Evolutionary conservation across 2,113 vertebrate genomes (phyloP).

Genomic region (Grallaria varia): DNA sequence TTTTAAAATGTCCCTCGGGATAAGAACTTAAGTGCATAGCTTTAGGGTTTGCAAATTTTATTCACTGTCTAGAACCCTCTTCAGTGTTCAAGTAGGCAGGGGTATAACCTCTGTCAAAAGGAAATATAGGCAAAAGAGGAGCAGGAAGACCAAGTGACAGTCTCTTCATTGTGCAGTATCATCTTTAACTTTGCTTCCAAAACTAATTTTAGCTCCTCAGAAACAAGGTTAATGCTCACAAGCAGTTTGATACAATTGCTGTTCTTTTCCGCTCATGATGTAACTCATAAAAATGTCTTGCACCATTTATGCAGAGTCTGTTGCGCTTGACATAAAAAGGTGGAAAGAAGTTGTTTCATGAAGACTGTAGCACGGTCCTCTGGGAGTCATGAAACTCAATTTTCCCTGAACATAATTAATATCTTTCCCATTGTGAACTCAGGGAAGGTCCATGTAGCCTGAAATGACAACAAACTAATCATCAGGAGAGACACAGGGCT

Average conservation of each 20-base stretch:
- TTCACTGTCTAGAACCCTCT: not conserved
- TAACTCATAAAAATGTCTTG: conserved; percentile 48
- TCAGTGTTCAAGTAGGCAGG: not conserved
- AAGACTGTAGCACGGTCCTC: not conserved
- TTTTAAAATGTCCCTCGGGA: not conserved
- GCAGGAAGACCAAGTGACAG: not conserved
- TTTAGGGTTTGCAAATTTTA: not conserved
- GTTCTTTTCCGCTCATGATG: conserved; percentile 1
- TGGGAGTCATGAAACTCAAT: conserved; percentile 22
- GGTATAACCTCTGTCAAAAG: not conserved
- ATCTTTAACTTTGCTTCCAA: not conserved
- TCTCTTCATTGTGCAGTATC: not conserved
- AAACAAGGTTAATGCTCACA: conserved; percentile 23
- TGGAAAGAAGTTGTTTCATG: conserved; percentile 23
- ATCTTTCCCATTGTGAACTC: conserved; percentile 30
- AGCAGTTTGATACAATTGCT: not conserved
- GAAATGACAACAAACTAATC: not conserved
- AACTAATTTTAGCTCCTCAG: not conserved
- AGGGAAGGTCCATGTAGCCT: not conserved
- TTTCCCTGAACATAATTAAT: conserved; percentile 49
- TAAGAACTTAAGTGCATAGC: not conserved
- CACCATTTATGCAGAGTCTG: conserved; percentile 29
- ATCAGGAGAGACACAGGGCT: not conserved
- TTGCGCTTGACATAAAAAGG: conserved; percentile 48
- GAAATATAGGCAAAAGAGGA: not conserved